A percentile compares a stretch with the other conserved stretches of the same genome.
These are phyloP conservation scores for Eriocheir sinensis DNA, from an alignment of 1,140 invertebrate genomes.

Conservation along the genomic window DNA sequence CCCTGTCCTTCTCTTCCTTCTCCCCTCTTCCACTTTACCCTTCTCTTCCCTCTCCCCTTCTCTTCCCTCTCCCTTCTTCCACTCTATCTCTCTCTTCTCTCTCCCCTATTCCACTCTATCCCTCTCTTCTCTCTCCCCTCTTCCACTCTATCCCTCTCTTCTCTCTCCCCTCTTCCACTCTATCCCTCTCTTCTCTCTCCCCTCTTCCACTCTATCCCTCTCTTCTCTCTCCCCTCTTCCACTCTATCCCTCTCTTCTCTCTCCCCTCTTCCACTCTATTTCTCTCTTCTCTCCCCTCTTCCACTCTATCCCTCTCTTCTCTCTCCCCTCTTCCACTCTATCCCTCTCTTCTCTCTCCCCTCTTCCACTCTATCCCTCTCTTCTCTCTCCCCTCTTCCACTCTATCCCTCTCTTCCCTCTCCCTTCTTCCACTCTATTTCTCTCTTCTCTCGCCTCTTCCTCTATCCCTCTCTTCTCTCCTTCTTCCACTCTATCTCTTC, in stretches of 20 bases:
- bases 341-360: neutral
- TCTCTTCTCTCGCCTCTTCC: neutral
- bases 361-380: too few relatives aligned
- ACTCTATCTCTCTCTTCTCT: neutral
- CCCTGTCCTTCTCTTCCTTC: neutral
- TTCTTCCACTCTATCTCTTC: neutral
- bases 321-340: neutral
- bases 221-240: neutral
- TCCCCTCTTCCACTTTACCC: neutral
- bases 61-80: neutral
- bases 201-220: neutral
- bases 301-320: neutral
- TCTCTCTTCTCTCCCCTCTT: neutral
- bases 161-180: neutral
- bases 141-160: neutral
- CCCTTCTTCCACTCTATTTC: neutral
- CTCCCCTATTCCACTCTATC: neutral
- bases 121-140: neutral
- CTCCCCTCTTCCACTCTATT: neutral
- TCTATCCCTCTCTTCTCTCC: neutral
- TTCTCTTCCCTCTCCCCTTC: neutral
- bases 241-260: neutral
- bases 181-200: too few relatives aligned
- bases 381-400: neutral
- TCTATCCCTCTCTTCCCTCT: neutral